Conservation (phyloP, 2,797 vertebrate genomes). For the Rhabdomys pumilio region DNA sequence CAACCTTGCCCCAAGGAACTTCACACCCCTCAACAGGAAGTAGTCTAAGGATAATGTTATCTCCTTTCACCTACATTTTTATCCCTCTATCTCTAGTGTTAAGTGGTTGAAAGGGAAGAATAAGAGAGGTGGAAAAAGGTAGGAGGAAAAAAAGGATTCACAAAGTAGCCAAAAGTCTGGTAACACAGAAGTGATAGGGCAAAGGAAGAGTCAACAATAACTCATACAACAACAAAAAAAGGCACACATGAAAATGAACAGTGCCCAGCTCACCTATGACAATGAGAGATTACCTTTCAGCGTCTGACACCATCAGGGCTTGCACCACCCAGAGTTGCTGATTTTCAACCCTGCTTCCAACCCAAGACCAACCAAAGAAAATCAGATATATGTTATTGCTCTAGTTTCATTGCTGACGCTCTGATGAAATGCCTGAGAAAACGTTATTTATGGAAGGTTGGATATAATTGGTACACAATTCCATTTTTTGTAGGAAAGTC, state of each 20-base stretch:
- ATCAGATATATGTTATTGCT: not conserved
- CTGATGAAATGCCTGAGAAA: not conserved
- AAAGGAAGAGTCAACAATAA: not conserved
- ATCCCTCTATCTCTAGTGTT: too few relatives aligned
- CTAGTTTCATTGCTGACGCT: not conserved
- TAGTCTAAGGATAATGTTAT: not conserved
- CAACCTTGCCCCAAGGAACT: not conserved
- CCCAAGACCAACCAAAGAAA: not conserved
- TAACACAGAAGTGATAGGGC: not conserved
- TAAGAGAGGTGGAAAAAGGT: not conserved
- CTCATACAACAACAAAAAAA: not conserved
- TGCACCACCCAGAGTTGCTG: not conserved
- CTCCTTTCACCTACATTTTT: too few relatives aligned
- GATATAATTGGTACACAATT: not conserved
- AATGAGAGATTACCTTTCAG: not conserved
- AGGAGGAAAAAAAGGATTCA: not conserved
- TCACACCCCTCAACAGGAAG: not conserved
- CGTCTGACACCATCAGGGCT: not conserved
- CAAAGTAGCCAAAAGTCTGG: not conserved
- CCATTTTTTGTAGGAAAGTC: not conserved
- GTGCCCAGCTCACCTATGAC: not conserved
- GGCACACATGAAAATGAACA: fast-evolving
- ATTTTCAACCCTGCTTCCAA: not conserved
- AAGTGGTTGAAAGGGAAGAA: too few relatives aligned
- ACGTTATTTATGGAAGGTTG: too few relatives aligned